Conservation (phyloP, 2,888 invertebrate species). For the Idaea straminata region DNA sequence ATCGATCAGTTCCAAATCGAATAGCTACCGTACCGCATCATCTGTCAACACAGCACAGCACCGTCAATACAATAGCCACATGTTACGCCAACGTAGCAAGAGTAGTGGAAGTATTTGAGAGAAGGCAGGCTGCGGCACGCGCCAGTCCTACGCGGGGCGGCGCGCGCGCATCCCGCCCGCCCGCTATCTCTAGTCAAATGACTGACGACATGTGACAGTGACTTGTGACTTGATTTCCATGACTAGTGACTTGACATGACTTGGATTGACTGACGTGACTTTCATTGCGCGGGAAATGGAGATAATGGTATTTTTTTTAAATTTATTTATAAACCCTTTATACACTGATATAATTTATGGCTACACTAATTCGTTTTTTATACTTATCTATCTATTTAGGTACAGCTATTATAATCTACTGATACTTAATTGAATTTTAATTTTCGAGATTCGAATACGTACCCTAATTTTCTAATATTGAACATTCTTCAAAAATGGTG, state of each 20-base stretch:
- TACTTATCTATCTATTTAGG: not conserved
- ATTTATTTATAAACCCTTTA: conserved; percentile 1
- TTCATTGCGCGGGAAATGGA: conserved; percentile 31
- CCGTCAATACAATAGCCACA: not conserved
- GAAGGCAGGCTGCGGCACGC: conserved; percentile 38
- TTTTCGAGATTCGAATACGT: too few relatives aligned
- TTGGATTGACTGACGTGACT: conserved; percentile 40
- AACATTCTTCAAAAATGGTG: too few relatives aligned
- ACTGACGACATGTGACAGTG: conserved; percentile 31
- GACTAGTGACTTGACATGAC: conserved; percentile 45
- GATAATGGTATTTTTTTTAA: conserved; percentile 35
- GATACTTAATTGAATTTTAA: too few relatives aligned
- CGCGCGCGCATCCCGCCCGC: conserved; percentile 56
- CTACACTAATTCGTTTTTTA: not conserved
- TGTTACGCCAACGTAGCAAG: conserved; percentile 45
- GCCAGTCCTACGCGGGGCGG: conserved; percentile 66
- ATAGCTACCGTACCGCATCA: conserved; percentile 41
- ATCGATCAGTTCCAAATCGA: conserved; percentile 43
- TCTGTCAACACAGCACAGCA: conserved; percentile 45
- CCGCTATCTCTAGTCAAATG: conserved; percentile 55
- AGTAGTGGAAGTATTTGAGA: conserved; percentile 73
- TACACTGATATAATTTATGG: not conserved
- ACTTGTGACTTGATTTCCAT: conserved; percentile 29
- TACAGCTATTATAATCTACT: too few relatives aligned
- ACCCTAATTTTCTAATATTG: too few relatives aligned